phyloP scores from a whole-genome alignment of 2,113 vertebrate species.

The Silurus glanis region DNA sequence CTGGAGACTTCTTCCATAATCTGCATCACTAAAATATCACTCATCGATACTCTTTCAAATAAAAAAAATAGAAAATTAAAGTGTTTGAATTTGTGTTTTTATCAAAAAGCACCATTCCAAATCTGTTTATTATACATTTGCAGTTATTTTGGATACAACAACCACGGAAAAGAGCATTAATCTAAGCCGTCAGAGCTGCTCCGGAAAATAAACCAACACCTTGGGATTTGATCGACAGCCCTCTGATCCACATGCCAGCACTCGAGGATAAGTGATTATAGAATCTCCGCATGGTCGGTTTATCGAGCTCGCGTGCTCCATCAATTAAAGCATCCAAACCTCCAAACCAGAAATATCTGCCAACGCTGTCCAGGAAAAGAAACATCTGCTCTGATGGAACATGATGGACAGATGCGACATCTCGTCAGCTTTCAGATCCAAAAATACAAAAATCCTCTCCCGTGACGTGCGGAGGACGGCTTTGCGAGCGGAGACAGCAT shows the following conservation, averaged over 20 bases:
- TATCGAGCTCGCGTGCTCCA: not conserved
- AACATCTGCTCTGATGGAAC: conserved; percentile 6
- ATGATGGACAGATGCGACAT: conserved; percentile 7
- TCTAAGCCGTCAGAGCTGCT: not conserved
- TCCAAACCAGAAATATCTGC: not conserved
- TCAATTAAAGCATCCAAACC: not conserved
- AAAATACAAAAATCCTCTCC: not conserved
- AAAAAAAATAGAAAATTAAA: too few relatives aligned
- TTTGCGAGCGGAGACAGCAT: not conserved
- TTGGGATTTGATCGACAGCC: conserved; percentile 4
- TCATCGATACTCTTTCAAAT: too few relatives aligned
- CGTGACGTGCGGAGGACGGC: not conserved
- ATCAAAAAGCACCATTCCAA: not conserved
- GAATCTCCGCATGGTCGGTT: not conserved
- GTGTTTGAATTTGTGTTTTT: too few relatives aligned
- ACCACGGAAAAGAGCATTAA: not conserved
- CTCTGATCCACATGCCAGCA: not conserved
- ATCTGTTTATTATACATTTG: not conserved
- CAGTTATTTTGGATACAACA: not conserved
- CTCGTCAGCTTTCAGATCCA: conserved; percentile 2
- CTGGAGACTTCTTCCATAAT: too few relatives aligned
- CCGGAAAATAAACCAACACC: not conserved
- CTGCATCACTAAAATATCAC: too few relatives aligned
- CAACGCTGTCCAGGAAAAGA: not conserved
- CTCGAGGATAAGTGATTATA: not conserved